Base-by-base conservation (phyloP, 2,888 invertebrate genomes). In the Nineta flava region DNA sequence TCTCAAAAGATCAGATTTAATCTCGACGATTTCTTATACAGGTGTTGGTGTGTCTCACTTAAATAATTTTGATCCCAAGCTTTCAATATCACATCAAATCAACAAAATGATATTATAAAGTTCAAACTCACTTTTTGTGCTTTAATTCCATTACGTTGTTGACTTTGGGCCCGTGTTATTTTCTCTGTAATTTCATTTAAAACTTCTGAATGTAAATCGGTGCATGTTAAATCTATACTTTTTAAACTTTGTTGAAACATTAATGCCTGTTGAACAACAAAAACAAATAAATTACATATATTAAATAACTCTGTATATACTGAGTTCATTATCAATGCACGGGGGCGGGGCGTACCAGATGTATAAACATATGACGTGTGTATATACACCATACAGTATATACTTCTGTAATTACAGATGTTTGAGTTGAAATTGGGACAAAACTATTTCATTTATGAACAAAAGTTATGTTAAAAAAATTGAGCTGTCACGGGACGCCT, bases 91-190 rank as follows among this genome's bases (percentile, higher is more conserved):
- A 42, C 13, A 16, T 42, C 19, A 42, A 3, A 3, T 42, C 17
- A 42, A 16, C 3, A n/a, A 15, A 16, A 10, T 13, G 3, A 5
- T 42, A 4, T 16, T 44, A 19, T 19, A 19, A 7, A 5, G 44
- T 34, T 44, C 17, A n/a, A 49, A 60, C 64, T 60, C 68, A 91
- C 90, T 74, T 92, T 87, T 67, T 88, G 87, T 51, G 88, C 87
- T 69, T 92, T 92, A 48, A 90, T 87, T 57, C 90, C 90, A 61
- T 85, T 87, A 61, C 84, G 82, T 16, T 79, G 76, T 51, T 79
- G 81, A 56, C 79, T 75, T 58, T 83, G 80, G 34, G 78, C 81
- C 55, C 72, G 70, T 54, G 78, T 76, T 56, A 91, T 86, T 59
- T 85, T 82, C 61, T 75, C 77, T 56, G 83, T 80, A 55, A 92